Evolutionary conservation across 1,140 invertebrate species (phyloP), one percentile per base, ranked within the genome.

Genomic region (Lepidostoma basale): DNA sequence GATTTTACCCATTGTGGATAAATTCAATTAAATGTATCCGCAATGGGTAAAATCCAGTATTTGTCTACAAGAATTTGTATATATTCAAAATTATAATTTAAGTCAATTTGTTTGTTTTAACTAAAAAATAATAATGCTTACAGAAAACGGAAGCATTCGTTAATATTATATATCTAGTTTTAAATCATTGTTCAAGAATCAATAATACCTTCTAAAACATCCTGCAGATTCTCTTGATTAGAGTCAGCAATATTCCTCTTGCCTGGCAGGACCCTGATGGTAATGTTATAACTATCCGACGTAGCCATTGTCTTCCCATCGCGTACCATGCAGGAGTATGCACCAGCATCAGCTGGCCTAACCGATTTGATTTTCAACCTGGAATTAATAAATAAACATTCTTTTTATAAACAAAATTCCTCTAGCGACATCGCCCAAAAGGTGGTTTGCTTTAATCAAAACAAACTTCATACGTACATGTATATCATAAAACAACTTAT

Each of bases 361-460:
- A 82, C 78, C 28, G 74, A 71, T 74, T 78, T 79, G 74, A 83
- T 80, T 73, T 76, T 77, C 68, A 83, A 75, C 77, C 81, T 83
- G 73, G 45, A 78, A 79, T 70, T 36, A 44, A n/a, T n/a, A n/a
- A n/a, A n/a, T n/a, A n/a, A n/a, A n/a, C n/a, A n/a, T n/a, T n/a
- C n/a, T n/a, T n/a, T n/a, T n/a, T n/a, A n/a, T n/a, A n/a, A n/a
- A n/a, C n/a, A n/a, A n/a, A n/a, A n/a, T n/a, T n/a, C n/a, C n/a
- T n/a, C n/a, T n/a, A n/a, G n/a, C n/a, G n/a, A n/a, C n/a, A n/a
- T n/a, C n/a, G n/a, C n/a, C n/a, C n/a, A n/a, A n/a, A n/a, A n/a
- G n/a, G n/a, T n/a, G n/a, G n/a, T n/a, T n/a, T n/a, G n/a, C n/a
- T n/a, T n/a, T n/a, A n/a, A n/a, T n/a, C n/a, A n/a, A n/a, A n/a